A percentile compares a stretch with the other conserved stretches of the same genome.
Evolutionary conservation across 2,888 invertebrate genomes (phyloP).

Genomic region (Tetanocera ferruginea): DNA sequence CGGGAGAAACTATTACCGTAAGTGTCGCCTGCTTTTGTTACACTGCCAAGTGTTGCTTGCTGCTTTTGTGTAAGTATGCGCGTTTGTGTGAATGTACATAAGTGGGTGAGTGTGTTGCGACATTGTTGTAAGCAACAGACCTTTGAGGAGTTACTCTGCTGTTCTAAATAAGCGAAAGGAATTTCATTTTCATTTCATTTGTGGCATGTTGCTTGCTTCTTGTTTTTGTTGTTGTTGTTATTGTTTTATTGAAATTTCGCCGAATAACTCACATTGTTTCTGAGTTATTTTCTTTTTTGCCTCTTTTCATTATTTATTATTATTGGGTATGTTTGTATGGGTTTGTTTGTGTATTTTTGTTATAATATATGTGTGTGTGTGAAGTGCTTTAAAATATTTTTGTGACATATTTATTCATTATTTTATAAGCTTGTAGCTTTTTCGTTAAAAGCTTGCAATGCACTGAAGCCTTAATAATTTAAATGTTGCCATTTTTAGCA

Average conservation of each 20-base stretch:
- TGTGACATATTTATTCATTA: too few relatives aligned
- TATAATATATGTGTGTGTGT: background rate
- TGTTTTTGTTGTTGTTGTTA: background rate
- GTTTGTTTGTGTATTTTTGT: background rate
- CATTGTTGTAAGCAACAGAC: background rate
- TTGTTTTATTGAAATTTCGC: slow-evolving; percentile 10
- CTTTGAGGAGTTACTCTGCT: too few relatives aligned
- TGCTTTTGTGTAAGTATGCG: background rate
- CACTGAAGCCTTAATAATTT: too few relatives aligned
- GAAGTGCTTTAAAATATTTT: background rate
- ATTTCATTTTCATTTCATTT: slow-evolving; percentile 31
- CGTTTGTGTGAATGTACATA: background rate
- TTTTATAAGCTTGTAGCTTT: too few relatives aligned
- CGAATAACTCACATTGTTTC: slow-evolving; percentile 14
- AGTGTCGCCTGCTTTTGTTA: slow-evolving; percentile 44
- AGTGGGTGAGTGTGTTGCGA: background rate
- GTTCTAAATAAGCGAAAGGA: background rate
- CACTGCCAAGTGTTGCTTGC: background rate
- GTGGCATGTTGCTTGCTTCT: background rate
- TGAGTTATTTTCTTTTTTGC: background rate
- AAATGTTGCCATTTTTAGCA: too few relatives aligned
- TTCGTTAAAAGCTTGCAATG: too few relatives aligned
- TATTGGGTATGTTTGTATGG: background rate
- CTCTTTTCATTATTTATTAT: background rate
- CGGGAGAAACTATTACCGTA: slow-evolving; percentile 56